A percentile compares a stretch with the other conserved stretches of the same genome.
Conservation (phyloP, 2,797 vertebrate genomes). For the Enteromius viviparus region DNA sequence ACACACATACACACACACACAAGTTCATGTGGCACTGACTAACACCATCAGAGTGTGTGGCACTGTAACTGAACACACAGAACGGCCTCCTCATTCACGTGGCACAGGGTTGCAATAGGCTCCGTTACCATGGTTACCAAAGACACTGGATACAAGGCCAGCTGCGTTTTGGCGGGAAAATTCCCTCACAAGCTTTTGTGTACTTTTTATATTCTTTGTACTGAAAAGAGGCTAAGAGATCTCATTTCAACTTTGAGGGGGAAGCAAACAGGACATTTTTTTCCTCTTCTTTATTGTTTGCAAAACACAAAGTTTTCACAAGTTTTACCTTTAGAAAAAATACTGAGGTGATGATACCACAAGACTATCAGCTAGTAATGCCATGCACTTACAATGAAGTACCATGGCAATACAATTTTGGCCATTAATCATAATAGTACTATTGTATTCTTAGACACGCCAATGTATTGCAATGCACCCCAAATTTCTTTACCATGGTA, state of each 20-base stretch:
- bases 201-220: slow-evolving; percentile 36
- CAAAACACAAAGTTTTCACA: background rate
- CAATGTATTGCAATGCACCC: background rate
- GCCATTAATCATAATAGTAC: background rate
- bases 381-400: too few relatives aligned
- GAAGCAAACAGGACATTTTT: background rate
- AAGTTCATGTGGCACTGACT: slow-evolving; percentile 25
- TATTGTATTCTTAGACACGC: background rate
- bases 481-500: background rate
- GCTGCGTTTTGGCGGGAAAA: slow-evolving; percentile 55
- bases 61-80: slow-evolving; percentile 40
- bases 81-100: slow-evolving; percentile 35
- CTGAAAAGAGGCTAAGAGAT: slow-evolving; percentile 28
- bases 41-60: slow-evolving; percentile 31
- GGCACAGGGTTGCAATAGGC: slow-evolving; percentile 37
- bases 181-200: slow-evolving; percentile 52
- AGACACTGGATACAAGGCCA: slow-evolving; percentile 37
- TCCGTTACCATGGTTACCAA: slow-evolving; percentile 36
- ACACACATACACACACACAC: slow-evolving; percentile 32
- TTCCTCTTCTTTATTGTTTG: background rate
- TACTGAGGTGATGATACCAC: background rate
- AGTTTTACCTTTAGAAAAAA: background rate
- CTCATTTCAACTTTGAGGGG: background rate
- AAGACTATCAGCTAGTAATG: background rate
- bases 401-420: background rate